Base-by-base conservation (phyloP, 2,797 vertebrate genomes). In the Centropyge bicolor region DNA sequence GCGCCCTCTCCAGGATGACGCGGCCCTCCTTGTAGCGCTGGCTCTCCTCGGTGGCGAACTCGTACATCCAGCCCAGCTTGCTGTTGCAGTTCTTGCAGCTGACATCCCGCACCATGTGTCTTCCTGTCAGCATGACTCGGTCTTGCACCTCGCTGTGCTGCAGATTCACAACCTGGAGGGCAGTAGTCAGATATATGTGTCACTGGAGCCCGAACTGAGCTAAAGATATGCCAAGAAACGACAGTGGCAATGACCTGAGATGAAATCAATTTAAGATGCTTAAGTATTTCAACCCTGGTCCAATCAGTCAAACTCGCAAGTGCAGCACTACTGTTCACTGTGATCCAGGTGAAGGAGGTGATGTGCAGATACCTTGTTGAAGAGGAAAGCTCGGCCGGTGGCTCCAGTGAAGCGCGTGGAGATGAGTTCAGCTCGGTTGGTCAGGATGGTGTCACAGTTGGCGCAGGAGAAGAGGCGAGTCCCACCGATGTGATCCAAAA, bases 41-140 rank as follows among this genome's bases (percentile, higher is more conserved):
- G 89, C 97, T 98, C 91, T 99, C 98, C 94, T 99, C 98, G 0
- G 97, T 99, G 85, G 98, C 98, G 19, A 98, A 99, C 93, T 99
- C 98, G 76, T 99, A 99, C 95, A 98, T 98, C 98, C 98, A 99
- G 65, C 98, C 98, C 79, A 99, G 94, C 89, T 99, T 99, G 92
- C 97, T 99, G 95, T 98, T 99, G 96, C 98, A 99, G 96, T 99
- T 99, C 92, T 99, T 99, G 94, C 98, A 99, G 96, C 97, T 99
- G 92, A 99, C 97, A 0, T 99, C 98, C 12, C 97, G 96, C 88
- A 99, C 98, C 97, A 99, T 99, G 94, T 99, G 98, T 84, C 97
- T 95, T 20, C 98, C 98, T 0, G 98, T 99, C 87, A 99, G 95
- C 98, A 99, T 99, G 84, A 99, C 98, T 22, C 97, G 93, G 88